These are phyloP conservation scores for Argyresthia goedartella DNA, from an alignment of 2,888 invertebrate genomes.

Conservation along the genomic window DNA sequence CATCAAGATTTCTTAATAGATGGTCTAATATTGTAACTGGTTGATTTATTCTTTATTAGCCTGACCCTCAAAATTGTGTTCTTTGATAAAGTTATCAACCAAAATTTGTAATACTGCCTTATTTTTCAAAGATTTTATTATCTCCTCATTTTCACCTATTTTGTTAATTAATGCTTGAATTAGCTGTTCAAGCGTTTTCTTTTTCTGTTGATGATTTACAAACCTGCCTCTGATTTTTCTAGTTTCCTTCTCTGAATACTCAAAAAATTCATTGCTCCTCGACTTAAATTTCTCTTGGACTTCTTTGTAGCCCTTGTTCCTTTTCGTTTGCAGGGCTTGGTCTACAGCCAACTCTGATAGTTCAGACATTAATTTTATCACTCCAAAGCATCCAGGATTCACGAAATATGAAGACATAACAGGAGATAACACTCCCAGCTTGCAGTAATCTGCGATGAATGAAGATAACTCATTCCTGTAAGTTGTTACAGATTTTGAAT, in stretches of 20 bases:
- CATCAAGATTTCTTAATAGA: conserved; percentile 34
- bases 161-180: conserved; percentile 32
- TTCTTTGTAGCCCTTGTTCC: conserved; percentile 31
- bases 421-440: conserved; percentile 41
- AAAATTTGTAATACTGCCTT: conserved; percentile 35
- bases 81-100: conserved; percentile 34
- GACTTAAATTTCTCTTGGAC: conserved; percentile 37
- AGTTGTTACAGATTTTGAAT: conserved; percentile 43
- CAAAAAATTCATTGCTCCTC: conserved; percentile 28
- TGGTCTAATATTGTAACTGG: conserved; percentile 31
- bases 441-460: conserved; percentile 43
- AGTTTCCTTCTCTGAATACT: conserved; percentile 32
- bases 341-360: conserved; percentile 51
- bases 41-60: conserved; percentile 33
- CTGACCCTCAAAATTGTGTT: conserved; percentile 22
- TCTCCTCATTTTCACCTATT: conserved; percentile 37
- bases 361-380: conserved; percentile 48
- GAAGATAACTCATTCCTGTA: conserved; percentile 44
- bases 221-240: conserved; percentile 27
- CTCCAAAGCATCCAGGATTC: conserved; percentile 54
- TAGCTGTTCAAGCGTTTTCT: conserved; percentile 29
- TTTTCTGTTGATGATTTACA: conserved; percentile 33
- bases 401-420: conserved; percentile 61
- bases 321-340: conserved; percentile 28
- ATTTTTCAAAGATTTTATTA: conserved; percentile 21